phyloP scores from a whole-genome alignment of 1,140 invertebrate species.

The Aricia agestis region DNA sequence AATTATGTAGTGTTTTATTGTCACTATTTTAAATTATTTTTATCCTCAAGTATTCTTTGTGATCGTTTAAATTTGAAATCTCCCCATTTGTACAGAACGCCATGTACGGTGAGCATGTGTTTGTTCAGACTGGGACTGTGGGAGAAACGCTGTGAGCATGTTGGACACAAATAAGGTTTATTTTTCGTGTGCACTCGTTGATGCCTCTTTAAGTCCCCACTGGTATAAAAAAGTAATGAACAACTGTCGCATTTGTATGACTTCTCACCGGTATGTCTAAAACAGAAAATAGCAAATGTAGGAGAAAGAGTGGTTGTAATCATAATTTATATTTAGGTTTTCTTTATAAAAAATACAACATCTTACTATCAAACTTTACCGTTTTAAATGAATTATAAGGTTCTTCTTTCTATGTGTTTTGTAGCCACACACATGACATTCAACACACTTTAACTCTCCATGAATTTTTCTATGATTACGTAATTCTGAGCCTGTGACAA shows the following conservation, averaged over 20 bases:
- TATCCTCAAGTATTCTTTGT: conserved; percentile 22
- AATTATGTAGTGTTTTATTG: not conserved
- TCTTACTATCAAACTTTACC: conserved; percentile 32
- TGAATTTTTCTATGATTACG: conserved; percentile 68
- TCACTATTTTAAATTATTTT: conserved; percentile 4
- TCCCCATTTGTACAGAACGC: conserved; percentile 58
- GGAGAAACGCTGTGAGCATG: conserved; percentile 73
- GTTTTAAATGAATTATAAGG: conserved; percentile 65
- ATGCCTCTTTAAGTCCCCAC: conserved; percentile 64
- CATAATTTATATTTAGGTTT: too few relatives aligned
- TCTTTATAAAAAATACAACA: too few relatives aligned
- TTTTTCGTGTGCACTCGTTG: conserved; percentile 74
- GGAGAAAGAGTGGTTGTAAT: too few relatives aligned
- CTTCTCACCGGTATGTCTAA: conserved; percentile 66
- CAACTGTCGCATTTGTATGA: conserved; percentile 65
- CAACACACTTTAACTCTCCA: conserved; percentile 47
- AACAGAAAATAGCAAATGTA: conserved; percentile 23
- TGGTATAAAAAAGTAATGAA: conserved; percentile 57
- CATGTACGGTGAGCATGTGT: conserved; percentile 65
- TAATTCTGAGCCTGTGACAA: conserved; percentile 67
- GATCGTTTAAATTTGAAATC: conserved; percentile 48
- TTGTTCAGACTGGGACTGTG: conserved; percentile 69
- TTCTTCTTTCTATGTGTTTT: conserved; percentile 71
- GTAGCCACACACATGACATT: conserved; percentile 72
- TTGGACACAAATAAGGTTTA: conserved; percentile 77